phyloP scores from a whole-genome alignment of 2,888 invertebrate genomes.

The Busseola fusca region DNA sequence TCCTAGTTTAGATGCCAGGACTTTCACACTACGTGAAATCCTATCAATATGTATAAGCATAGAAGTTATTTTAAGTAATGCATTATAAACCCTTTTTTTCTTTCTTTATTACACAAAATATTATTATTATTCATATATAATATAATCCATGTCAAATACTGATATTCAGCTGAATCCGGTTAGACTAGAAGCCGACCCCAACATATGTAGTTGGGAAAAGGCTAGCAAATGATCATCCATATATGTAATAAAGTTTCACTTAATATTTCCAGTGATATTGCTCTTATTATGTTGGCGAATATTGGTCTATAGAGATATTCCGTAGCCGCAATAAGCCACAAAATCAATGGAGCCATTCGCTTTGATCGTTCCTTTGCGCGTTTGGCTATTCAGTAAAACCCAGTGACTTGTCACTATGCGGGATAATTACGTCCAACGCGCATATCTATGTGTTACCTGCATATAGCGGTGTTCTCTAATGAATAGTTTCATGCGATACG shows the following conservation, averaged over 20 bases:
- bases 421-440: conserved; percentile 50
- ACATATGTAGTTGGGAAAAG: no score
- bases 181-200: no score
- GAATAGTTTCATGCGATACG: conserved; percentile 47
- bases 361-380: conserved; percentile 46
- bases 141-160: no score
- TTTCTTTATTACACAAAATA: no score
- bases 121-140: no score
- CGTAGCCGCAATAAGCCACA: conserved; percentile 38
- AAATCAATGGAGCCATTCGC: conserved; percentile 48
- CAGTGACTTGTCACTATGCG: conserved; percentile 32
- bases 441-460: conserved; percentile 38
- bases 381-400: conserved; percentile 50
- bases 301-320: conserved; percentile 26
- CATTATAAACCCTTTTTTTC: no score
- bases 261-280: conserved; percentile 13
- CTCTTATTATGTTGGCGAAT: conserved; percentile 20
- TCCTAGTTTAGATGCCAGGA: no score
- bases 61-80: no score
- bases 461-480: conserved; percentile 31
- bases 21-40: no score
- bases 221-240: no score
- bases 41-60: no score
- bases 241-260: conserved; percentile 26
- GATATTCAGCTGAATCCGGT: no score